Conservation (phyloP, 1,140 invertebrate species). For the Myzus persicae region DNA sequence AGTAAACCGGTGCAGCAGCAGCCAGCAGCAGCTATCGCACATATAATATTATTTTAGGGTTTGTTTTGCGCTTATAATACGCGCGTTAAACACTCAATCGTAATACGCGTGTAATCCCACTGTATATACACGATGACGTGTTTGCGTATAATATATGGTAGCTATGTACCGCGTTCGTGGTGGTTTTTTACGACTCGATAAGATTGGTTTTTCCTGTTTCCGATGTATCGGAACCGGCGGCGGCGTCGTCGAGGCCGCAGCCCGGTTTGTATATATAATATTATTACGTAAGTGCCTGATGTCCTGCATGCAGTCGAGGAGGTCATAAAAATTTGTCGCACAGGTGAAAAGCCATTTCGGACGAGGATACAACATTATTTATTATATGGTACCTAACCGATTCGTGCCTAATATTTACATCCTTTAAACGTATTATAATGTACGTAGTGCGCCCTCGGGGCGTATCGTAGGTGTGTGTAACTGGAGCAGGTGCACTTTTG, state of each 20-base stretch:
- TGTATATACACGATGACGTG: background rate
- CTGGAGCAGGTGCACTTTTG: constrained; percentile 57
- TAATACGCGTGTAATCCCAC: background rate
- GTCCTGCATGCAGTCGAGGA: background rate
- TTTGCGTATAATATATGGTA: too few species aligned
- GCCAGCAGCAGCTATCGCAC: background rate
- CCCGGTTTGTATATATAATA: background rate
- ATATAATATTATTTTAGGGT: background rate
- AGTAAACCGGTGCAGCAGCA: background rate
- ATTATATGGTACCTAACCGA: constrained; percentile 32
- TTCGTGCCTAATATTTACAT: constrained; percentile 50
- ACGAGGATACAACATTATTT: background rate
- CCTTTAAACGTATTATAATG: constrained; percentile 51
- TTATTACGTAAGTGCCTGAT: too few species aligned
- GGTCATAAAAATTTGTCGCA: constrained; percentile 49
- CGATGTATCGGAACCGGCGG: background rate
- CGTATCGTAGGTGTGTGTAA: constrained; percentile 53
- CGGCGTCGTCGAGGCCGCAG: background rate
- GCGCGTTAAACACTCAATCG: background rate
- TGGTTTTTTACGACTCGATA: constrained; percentile 53
- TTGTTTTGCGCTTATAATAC: background rate
- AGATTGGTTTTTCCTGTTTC: constrained; percentile 53
- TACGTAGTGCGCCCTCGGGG: constrained; percentile 11
- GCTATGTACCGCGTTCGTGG: too few species aligned
- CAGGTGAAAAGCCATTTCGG: constrained; percentile 49